A percentile compares a stretch with the other conserved stretches of the same genome.
Evolutionary conservation across 2,113 vertebrate species (phyloP).

Genomic region (Ptilorrhoa leucosticta): DNA sequence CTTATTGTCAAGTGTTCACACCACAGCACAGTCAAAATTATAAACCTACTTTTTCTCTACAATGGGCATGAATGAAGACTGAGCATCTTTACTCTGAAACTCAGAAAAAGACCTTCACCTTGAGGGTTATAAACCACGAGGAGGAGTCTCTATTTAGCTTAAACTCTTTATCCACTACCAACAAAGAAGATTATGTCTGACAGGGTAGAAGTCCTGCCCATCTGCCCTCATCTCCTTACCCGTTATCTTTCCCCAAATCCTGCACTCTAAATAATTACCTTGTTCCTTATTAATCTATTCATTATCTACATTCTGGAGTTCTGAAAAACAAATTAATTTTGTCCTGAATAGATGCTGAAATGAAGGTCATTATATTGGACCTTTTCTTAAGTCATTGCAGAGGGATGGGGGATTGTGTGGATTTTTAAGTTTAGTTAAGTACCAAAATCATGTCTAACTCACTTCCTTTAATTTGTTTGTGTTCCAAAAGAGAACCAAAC

Average conservation of each 20-base stretch:
- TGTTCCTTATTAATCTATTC: not conserved
- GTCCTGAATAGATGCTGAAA: not conserved
- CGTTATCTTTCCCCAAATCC: not conserved
- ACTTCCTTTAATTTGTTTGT: not conserved
- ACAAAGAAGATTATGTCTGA: not conserved
- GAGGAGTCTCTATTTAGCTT: not conserved
- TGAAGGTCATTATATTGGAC: not conserved
- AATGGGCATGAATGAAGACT: not conserved
- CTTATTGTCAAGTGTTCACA: not conserved
- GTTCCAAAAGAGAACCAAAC: not conserved
- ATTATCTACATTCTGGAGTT: not conserved
- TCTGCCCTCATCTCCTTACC: not conserved
- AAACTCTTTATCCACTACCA: not conserved
- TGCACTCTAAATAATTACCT: not conserved
- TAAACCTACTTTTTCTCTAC: not conserved
- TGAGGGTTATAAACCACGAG: not conserved
- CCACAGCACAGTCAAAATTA: not conserved
- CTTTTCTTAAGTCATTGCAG: not conserved
- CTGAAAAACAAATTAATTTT: not conserved
- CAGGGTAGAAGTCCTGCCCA: rapidly evolving
- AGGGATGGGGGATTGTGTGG: rapidly evolving
- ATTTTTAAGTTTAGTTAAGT: not conserved
- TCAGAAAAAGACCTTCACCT: not conserved
- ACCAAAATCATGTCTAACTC: not conserved
- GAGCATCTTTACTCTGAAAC: not conserved